Conservation (phyloP, 2,797 vertebrate species). For the Geotrypetes seraphini region DNA sequence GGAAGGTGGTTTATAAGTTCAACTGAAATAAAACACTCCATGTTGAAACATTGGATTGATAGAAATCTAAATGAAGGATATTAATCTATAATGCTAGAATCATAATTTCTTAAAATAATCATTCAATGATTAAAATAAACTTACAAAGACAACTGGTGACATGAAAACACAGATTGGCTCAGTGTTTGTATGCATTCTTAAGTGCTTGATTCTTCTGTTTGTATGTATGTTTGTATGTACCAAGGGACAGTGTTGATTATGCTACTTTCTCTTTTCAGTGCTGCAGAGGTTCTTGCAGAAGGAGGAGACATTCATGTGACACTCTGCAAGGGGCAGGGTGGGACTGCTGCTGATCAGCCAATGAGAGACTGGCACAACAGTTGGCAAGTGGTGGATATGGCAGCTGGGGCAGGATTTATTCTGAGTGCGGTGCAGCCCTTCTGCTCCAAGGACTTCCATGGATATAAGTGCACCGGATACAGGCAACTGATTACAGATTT, state of each 20-base stretch:
- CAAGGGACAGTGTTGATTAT: no score
- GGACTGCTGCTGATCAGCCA: conserved; percentile 77
- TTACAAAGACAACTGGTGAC: no score
- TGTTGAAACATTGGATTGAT: no score
- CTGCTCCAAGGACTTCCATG: conserved; percentile 44
- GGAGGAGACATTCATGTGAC: conserved; percentile 76
- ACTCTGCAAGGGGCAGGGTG: conserved; percentile 90
- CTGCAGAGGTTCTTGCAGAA: conserved; percentile 63
- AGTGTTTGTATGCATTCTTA: not conserved
- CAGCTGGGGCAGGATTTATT: conserved; percentile 74
- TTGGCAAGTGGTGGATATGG: conserved; percentile 88
- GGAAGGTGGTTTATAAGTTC: no score
- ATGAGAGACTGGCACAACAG: conserved; percentile 92
- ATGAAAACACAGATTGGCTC: no score
- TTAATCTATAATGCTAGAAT: no score
- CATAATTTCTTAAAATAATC: no score
- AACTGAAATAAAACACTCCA: no score
- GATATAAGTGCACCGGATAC: conserved; percentile 87
- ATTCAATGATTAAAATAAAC: no score
- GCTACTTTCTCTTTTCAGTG: conserved; percentile 59
- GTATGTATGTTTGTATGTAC: no score
- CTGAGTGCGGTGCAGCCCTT: conserved; percentile 69
- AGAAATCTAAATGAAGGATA: no score
- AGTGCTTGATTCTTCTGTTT: not conserved
- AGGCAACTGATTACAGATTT: no score